phyloP scores from a whole-genome alignment of 2,888 invertebrate species.

The Cheilosia pagana region DNA sequence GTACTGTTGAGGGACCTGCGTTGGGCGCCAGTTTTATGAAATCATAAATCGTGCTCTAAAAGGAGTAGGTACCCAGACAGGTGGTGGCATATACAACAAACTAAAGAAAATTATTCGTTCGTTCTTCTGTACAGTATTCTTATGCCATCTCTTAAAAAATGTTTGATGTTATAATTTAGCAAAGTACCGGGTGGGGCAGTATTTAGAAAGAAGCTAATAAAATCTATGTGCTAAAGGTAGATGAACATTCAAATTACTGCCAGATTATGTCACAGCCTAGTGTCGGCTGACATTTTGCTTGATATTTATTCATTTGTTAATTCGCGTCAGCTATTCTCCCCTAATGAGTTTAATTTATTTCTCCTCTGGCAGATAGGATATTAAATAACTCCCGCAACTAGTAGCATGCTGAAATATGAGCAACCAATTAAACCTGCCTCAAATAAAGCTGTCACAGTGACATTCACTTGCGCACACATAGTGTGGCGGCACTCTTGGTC shows the following conservation, averaged over 20 bases:
- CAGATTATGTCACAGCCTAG: not conserved
- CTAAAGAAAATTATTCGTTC: too few relatives aligned
- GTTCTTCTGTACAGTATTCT: too few relatives aligned
- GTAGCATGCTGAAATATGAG: constrained; percentile 33
- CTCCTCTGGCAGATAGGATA: constrained; percentile 35
- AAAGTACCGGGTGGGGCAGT: too few relatives aligned
- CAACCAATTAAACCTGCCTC: constrained; percentile 50
- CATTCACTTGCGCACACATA: constrained; percentile 33
- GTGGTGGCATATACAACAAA: too few relatives aligned
- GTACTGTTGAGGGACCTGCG: too few relatives aligned
- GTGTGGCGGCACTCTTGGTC: not conserved
- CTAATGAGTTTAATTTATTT: constrained; percentile 38
- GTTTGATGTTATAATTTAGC: too few relatives aligned
- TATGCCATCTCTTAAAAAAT: too few relatives aligned
- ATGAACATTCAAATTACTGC: not conserved
- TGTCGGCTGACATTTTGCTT: not conserved
- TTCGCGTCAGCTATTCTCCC: constrained; percentile 7
- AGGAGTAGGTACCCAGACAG: too few relatives aligned
- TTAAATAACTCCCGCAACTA: constrained; percentile 35
- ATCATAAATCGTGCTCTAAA: too few relatives aligned
- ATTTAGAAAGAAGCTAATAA: too few relatives aligned
- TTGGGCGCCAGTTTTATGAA: too few relatives aligned
- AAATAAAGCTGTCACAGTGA: constrained; percentile 45
- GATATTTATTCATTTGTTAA: constrained; percentile 11
- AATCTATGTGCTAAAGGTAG: too few relatives aligned